Base-by-base conservation (phyloP, 2,888 invertebrate genomes). In the Rhogogaster chlorosoma region DNA sequence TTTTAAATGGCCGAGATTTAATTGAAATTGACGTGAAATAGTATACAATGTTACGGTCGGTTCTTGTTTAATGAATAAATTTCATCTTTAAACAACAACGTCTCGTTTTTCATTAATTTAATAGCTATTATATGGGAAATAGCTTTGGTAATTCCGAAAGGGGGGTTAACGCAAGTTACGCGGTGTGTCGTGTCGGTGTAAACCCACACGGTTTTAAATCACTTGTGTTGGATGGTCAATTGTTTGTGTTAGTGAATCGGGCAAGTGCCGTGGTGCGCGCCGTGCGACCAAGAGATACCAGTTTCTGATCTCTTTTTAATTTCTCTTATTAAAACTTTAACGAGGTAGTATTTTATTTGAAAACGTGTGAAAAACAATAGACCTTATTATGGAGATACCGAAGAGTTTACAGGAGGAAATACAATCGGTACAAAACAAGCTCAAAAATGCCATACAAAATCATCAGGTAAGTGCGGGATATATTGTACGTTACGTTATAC, bases 341-440 rank as follows among this genome's bases (percentile, higher is more conserved):
- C 57, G 32, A 57, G 82, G 7, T 29, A 22, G 15, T 22, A 49
- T 49, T 45, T 26, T 12, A 29, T 49, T 75, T 29, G 26, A 2
- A 26, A 29, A 49, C 12, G 22, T 75, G 22, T 75, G 2, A 75
- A 15, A n/a, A 49, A 29, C 18, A 26, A 45, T 1, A n/a, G 2
- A 26, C 3, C 85, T 90, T 92, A 90, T 87, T 88, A 95, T 95
- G 95, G 95, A 95, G 94, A 95, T 95, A 88, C 95, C 95, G 86
- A 95, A 95, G 91, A 94, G 95, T 93, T 94, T 95, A 90, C 95
- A 95, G 90, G 95, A 95, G 93, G 95, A 95, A 90, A 95, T 96
- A 92, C 94, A 95, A 86, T 94, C 94, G 93, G 94, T 95, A 87
- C 95, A 95, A 92, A 94, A 94, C 85, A 95, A 95, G 90, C 94